Base-by-base conservation (phyloP, 2,113 vertebrate species). In the Ophthalmotilapia sp. region DNA sequence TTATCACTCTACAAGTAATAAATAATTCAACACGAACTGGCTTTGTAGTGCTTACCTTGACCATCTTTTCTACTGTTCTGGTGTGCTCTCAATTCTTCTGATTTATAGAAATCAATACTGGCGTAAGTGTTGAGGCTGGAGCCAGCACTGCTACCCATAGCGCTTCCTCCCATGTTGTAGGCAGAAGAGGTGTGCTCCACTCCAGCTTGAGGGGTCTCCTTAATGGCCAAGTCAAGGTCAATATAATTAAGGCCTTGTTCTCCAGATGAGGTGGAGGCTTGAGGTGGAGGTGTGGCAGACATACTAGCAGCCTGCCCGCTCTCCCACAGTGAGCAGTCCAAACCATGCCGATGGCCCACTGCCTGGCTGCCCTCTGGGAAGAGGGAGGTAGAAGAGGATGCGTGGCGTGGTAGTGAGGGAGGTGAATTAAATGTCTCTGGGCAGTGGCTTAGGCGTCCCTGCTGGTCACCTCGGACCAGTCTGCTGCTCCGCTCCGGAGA, bases 241-340 rank as follows among this genome's bases (percentile, higher is more conserved):
- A 97, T 95, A 42, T 97, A 98, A 92, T 97, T 97, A 91, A 98
- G 96, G 90, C 95, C 97, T 82, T 94, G 94, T 95, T 96, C 96
- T 54, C 94, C 85, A 40, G 95, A 91, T 79, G 93, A 94, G 92
- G 94, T 91, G 86, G 94, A 94, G 89, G 92, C 92, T 92, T 95
- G 96, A 47, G 84, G 92, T 81, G 93, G 86, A 86, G 95, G 88
- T 68, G 94, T 77, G 86, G 90, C 93, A 84, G 93, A 79, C 45
- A 90, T 86, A 92, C 86, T 60, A 17, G 89, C 65, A 33, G 87
- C 85, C 86, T 93, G 93, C 40, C 91, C 91, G 77, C 75, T 94
- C 70, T 95, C 92, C 96, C 96, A 96, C 51, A 85, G 89, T 10
- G 94, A 93, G 88, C 91, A 86, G 85, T 97, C 96, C 87, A 94